These are phyloP conservation scores for Daboia siamensis DNA, from an alignment of 2,113 vertebrate genomes.

Conservation along the genomic window DNA sequence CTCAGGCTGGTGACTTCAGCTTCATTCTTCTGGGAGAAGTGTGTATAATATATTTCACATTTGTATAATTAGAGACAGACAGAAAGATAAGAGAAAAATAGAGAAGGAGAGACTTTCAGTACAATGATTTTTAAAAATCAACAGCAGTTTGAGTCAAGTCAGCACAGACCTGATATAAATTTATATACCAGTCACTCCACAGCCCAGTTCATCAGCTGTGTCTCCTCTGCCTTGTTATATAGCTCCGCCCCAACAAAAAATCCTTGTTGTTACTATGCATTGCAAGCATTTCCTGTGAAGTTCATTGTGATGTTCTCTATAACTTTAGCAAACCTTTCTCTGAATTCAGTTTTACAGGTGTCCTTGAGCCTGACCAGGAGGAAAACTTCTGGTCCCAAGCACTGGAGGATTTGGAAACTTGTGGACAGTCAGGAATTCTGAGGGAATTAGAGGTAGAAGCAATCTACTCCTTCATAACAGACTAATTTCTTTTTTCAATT, in stretches of 20 bases:
- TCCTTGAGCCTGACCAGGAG: conserved; percentile 90
- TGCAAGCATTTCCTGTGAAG: conserved; percentile 44
- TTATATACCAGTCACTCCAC: not conserved
- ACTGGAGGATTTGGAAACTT: conserved; percentile 96
- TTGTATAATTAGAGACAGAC: not conserved
- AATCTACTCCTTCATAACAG: conserved; percentile 57
- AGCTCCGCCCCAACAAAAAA: not conserved
- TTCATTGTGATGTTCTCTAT: conserved; percentile 9
- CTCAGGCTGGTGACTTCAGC: too few relatives aligned
- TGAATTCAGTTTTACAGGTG: conserved; percentile 80
- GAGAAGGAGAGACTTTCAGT: not conserved
- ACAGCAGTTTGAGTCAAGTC: not conserved
- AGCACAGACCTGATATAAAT: not conserved
- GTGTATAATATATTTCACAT: not conserved
- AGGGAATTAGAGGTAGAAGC: conserved; percentile 92
- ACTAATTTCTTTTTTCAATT: conserved; percentile 56
- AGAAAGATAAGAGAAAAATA: not conserved
- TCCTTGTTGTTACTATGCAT: conserved; percentile 36
- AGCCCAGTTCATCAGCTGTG: too few relatives aligned
- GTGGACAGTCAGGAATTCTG: conserved; percentile 96
- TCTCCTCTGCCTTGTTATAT: not conserved
- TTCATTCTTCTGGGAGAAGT: too few relatives aligned
- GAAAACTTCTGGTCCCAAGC: conserved; percentile 99
- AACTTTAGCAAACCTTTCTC: conserved; percentile 49
- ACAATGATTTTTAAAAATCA: not conserved